Conservation (phyloP, 2,797 vertebrate genomes). For the Garrulus glandarius region DNA sequence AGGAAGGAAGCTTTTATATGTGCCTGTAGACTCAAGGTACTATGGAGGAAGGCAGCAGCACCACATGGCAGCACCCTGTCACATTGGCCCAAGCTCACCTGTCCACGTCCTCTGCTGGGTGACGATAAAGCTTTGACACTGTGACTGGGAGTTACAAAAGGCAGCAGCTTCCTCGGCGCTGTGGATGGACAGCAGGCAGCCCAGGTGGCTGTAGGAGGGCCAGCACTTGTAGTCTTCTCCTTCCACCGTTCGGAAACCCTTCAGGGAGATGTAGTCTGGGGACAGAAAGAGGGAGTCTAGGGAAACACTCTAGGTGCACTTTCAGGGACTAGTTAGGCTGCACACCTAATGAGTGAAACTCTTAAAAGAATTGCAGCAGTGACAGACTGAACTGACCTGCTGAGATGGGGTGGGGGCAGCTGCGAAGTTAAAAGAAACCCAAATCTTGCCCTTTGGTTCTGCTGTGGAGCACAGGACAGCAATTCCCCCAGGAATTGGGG, state of each 20-base stretch:
- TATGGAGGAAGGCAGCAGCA: not conserved
- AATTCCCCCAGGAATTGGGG: not conserved
- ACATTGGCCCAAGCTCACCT: constrained; percentile 69
- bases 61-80: fast-evolving
- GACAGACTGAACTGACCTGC: not conserved
- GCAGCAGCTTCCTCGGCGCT: constrained; percentile 78
- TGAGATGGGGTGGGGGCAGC: not conserved
- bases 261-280: constrained; percentile 81
- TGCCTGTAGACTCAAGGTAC: fast-evolving
- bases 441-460: not conserved
- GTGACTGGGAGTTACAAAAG: constrained; percentile 82
- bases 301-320: not conserved
- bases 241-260: constrained; percentile 76
- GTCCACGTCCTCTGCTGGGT: constrained; percentile 84
- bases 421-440: not conserved
- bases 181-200: constrained; percentile 85
- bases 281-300: not conserved
- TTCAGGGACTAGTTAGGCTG: not conserved
- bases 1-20: not conserved
- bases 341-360: not conserved
- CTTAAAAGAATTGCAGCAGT: not conserved
- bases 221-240: constrained; percentile 85
- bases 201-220: constrained; percentile 87
- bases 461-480: not conserved
- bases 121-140: constrained; percentile 84